Conservation (phyloP, 2,888 invertebrate species). For the Apoda limacodes region DNA sequence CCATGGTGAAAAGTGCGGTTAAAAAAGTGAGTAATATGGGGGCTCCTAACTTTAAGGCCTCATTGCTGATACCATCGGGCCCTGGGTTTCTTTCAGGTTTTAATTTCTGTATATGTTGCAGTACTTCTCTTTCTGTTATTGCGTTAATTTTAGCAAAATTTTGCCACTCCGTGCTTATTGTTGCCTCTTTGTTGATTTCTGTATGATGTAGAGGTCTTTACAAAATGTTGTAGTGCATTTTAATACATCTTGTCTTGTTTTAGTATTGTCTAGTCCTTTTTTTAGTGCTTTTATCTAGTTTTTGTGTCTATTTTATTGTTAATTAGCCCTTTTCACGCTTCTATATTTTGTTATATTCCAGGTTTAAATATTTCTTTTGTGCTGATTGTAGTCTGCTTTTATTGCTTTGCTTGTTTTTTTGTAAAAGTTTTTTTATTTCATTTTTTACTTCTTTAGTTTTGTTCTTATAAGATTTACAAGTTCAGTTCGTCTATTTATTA, state of each 20-base stretch:
- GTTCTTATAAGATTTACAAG: slow-evolving; percentile 1
- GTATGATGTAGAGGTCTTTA: slow-evolving; percentile 4
- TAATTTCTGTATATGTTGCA: slow-evolving; percentile 1
- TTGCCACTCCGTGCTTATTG: too few relatives aligned
- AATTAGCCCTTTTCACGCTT: slow-evolving; percentile 7
- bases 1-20: slow-evolving; percentile 15
- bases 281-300: slow-evolving; percentile 7
- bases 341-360: slow-evolving; percentile 3
- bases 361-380: slow-evolving; percentile 6
- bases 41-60: slow-evolving; percentile 14
- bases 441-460: slow-evolving; percentile 3
- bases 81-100: slow-evolving; percentile 8
- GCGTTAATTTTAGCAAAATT: too few relatives aligned
- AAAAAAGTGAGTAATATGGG: slow-evolving; percentile 11
- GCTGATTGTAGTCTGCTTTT: slow-evolving; percentile 1
- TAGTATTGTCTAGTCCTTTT: slow-evolving; percentile 1
- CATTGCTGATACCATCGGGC: slow-evolving; percentile 8
- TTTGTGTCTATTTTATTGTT: slow-evolving; percentile 6
- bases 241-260: slow-evolving; percentile 7
- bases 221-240: slow-evolving; percentile 5
- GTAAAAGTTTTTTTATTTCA: slow-evolving; percentile 4
- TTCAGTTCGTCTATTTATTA: slow-evolving; percentile 2
- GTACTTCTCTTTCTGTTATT: background rate
- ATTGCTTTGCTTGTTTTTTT: slow-evolving; percentile 7
- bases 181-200: too few relatives aligned